Conservation (phyloP, 2,113 vertebrate genomes). For the Pholis gunnellus region DNA sequence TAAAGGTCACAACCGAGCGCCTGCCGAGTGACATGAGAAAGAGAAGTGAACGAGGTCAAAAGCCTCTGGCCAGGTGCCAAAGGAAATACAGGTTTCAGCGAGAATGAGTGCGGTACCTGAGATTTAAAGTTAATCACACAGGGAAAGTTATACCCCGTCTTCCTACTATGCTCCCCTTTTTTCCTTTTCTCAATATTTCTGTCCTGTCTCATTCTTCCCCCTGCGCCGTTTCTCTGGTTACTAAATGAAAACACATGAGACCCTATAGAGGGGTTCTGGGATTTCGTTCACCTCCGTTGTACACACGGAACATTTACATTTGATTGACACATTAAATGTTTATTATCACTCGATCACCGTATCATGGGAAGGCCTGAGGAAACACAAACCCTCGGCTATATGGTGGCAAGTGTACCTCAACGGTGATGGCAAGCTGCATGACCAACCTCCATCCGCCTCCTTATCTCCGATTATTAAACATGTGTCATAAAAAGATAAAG, state of each 20-base stretch:
- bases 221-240: constrained; percentile 40
- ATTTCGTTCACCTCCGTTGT: neutral
- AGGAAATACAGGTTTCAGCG: constrained; percentile 50
- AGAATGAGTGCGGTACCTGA: constrained; percentile 42
- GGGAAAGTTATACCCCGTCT: constrained; percentile 21
- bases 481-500: constrained; percentile 62
- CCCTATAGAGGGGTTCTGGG: neutral
- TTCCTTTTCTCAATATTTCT: constrained; percentile 27
- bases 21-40: constrained; percentile 46
- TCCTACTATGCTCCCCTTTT: constrained; percentile 19
- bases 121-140: constrained; percentile 46
- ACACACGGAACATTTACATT: constrained; percentile 22
- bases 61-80: constrained; percentile 59
- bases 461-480: constrained; percentile 31
- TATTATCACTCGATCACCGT: constrained; percentile 21
- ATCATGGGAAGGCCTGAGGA: constrained; percentile 16
- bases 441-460: constrained; percentile 23
- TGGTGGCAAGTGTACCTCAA: constrained; percentile 15
- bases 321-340: constrained; percentile 13
- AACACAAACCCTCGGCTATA: neutral
- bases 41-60: constrained; percentile 57
- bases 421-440: constrained; percentile 12
- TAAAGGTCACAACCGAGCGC: constrained; percentile 55
- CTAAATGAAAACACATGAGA: constrained; percentile 45
- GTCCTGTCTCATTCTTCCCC: neutral